Conservation (phyloP, 2,797 vertebrate genomes). For the Mareca strepera region DNA sequence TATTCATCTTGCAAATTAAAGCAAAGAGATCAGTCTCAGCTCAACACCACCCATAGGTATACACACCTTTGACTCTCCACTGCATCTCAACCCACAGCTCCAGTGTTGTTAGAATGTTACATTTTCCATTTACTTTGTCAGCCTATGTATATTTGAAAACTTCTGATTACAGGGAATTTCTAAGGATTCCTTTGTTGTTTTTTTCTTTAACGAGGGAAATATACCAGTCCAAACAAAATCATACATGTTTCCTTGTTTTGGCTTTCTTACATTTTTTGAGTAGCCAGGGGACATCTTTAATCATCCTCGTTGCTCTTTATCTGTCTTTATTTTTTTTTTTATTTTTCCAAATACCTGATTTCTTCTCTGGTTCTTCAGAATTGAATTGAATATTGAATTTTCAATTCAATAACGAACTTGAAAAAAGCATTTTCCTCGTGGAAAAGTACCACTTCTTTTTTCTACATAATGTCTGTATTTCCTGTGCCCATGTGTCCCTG, state of each 20-base stretch:
- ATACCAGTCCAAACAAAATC: fast-evolving
- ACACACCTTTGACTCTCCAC: background rate
- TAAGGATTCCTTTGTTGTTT: background rate
- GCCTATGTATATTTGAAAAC: background rate
- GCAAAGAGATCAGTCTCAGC: background rate
- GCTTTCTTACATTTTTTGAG: background rate
- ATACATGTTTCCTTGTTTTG: background rate
- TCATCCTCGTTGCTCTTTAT: background rate
- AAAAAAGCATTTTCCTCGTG: background rate
- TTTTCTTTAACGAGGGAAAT: background rate
- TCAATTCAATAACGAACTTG: background rate
- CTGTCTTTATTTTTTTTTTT: background rate
- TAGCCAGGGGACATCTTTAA: background rate
- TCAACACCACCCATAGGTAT: background rate
- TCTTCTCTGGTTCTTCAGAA: background rate
- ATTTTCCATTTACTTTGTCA: background rate
- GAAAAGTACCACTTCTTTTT: background rate
- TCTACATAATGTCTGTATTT: background rate
- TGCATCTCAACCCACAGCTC: background rate
- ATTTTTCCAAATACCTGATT: background rate
- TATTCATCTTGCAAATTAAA: background rate
- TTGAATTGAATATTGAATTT: too few species aligned
- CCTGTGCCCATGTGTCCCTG: background rate
- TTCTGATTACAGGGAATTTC: background rate
- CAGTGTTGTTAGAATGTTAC: background rate